These are phyloP conservation scores for Parauchenoglanis punctatus DNA, from an alignment of 2,797 vertebrate genomes.

Conservation along the genomic window DNA sequence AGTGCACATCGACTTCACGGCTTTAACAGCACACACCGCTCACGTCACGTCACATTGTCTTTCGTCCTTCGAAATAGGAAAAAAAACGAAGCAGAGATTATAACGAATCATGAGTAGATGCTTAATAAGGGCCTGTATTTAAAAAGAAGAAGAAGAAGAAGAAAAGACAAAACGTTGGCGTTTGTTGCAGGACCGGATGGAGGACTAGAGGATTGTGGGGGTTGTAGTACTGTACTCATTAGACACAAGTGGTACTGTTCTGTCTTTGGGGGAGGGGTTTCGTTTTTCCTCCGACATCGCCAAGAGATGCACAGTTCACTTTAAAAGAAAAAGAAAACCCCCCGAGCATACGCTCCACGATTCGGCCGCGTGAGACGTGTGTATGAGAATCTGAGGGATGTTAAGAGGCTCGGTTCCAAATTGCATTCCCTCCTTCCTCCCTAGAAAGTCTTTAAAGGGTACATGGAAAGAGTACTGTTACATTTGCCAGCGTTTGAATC, in stretches of 20 bases:
- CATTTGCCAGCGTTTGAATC: background rate
- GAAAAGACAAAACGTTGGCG: conserved; percentile 61
- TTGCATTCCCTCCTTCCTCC: background rate
- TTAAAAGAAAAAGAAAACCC: background rate
- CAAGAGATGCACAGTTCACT: conserved; percentile 54
- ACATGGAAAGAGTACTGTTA: conserved; percentile 18
- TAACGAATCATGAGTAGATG: background rate
- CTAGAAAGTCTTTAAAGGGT: background rate
- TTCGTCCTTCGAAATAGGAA: background rate
- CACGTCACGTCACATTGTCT: conserved; percentile 37
- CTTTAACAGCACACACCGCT: conserved; percentile 83
- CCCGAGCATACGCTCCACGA: background rate
- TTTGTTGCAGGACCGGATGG: background rate
- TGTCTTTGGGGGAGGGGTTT: conserved; percentile 1
- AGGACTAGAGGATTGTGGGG: conserved; percentile 11
- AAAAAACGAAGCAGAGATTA: background rate
- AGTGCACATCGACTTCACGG: conserved; percentile 89
- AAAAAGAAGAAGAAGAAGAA: background rate
- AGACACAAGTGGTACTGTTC: conserved; percentile 44
- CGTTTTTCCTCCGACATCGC: conserved; percentile 19
- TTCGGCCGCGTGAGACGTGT: background rate
- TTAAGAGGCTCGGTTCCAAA: background rate
- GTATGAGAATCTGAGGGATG: background rate
- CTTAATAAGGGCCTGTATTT: background rate
- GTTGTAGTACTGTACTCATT: conserved; percentile 32